Percentiles rank a stretch among this genome's conserved stretches.
Evolutionary conservation across 2,888 invertebrate genomes (phyloP).

Genomic region (Andrena praecox): DNA sequence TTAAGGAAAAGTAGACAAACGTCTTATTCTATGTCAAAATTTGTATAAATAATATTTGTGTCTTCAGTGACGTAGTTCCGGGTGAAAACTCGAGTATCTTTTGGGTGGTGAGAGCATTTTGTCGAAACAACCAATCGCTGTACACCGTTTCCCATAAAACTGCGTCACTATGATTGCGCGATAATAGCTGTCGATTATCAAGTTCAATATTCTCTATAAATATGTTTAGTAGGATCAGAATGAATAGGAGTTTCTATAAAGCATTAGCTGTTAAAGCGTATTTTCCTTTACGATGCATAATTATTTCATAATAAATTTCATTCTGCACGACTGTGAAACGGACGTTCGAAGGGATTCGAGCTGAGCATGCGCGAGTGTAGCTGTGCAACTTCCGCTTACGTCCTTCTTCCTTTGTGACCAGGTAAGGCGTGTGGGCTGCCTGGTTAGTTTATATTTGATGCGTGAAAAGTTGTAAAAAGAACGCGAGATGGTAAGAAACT

Average conservation of each 20-base stretch:
- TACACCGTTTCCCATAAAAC: not conserved
- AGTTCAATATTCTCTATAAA: not conserved
- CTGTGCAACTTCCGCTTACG: slow-evolving; percentile 72
- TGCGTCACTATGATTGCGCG: not conserved
- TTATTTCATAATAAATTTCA: not conserved
- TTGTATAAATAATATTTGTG: slow-evolving; percentile 10
- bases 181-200: not conserved
- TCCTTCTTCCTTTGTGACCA: slow-evolving; percentile 79
- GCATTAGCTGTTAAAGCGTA: not conserved
- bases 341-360: not conserved
- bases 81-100: no score
- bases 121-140: not conserved
- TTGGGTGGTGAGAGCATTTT: not conserved
- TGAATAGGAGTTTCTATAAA: not conserved
- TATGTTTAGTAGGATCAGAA: not conserved
- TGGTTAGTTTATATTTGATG: slow-evolving; percentile 77
- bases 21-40: not conserved
- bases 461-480: slow-evolving; percentile 73
- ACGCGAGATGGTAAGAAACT: slow-evolving; percentile 79
- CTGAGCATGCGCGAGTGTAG: slow-evolving; percentile 67
- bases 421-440: slow-evolving; percentile 74
- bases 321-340: slow-evolving; percentile 14
- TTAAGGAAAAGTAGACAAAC: slow-evolving; percentile 2
- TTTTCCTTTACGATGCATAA: not conserved
- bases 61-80: not conserved